phyloP scores from a whole-genome alignment of 2,888 invertebrate genomes.

The Acleris holmiana region DNA sequence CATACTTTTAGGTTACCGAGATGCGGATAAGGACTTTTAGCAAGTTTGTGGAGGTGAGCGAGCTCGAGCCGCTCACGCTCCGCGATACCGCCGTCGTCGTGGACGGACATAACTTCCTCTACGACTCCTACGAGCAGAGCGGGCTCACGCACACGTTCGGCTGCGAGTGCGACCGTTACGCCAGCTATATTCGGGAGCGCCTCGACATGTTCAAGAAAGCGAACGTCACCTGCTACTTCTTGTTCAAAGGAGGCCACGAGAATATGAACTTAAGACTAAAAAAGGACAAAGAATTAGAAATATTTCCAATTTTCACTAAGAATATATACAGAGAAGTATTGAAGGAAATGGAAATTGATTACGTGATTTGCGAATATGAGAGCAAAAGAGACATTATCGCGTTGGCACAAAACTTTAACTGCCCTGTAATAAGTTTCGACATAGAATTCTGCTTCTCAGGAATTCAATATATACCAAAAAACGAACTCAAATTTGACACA shows the following conservation, averaged over 20 bases:
- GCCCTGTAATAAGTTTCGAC: constrained; percentile 53
- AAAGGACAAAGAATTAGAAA: constrained; percentile 3
- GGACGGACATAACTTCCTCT: constrained; percentile 54
- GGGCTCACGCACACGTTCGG: constrained; percentile 46
- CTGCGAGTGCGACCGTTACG: constrained; percentile 52
- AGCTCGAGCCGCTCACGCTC: constrained; percentile 34
- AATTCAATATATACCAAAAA: constrained; percentile 48
- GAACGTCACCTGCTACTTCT: constrained; percentile 51
- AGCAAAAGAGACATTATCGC: constrained; percentile 52
- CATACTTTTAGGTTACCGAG: constrained; percentile 11
- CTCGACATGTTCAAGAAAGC: constrained; percentile 50
- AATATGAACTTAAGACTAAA: constrained; percentile 40
- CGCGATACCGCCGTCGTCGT: constrained; percentile 51
- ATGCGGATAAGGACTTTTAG: constrained; percentile 26
- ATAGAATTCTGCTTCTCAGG: constrained; percentile 51
- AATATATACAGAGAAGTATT: constrained; percentile 49
- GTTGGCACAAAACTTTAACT: constrained; percentile 50
- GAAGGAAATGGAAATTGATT: constrained; percentile 50
- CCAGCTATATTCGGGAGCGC: constrained; percentile 43
- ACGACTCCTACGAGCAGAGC: constrained; percentile 44
- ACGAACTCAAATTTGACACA: constrained; percentile 39
- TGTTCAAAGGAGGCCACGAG: constrained; percentile 55
- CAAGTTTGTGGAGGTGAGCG: constrained; percentile 16
- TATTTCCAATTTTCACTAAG: constrained; percentile 47
- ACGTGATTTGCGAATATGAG: constrained; percentile 48